Evolutionary conservation across 2,888 invertebrate genomes (phyloP), one percentile per base, ranked within the genome.

Genomic region (Ichneumoninae sp.): DNA sequence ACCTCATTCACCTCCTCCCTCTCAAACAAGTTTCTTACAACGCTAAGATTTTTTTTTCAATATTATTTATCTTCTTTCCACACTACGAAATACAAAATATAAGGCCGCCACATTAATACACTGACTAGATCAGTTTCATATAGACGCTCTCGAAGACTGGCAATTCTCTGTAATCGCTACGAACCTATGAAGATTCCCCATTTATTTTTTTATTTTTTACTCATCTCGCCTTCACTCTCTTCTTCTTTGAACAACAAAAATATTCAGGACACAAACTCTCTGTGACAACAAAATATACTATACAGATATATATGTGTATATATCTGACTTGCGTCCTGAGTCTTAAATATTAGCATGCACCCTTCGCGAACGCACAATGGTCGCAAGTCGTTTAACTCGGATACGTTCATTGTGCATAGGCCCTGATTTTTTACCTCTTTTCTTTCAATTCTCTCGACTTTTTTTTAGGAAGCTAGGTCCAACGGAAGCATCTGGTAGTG

Each of bases 71-170:
- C 40, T 68, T 66, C 44, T 68, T 77, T 80, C 60, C 79, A 80
- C 87, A 87, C 87, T 90, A 91, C 89, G 89, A 92, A 91, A 90
- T 93, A 93, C 88, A 93, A 93, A 93, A 93, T 92, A 93, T 93
- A 93, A 93, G 93, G 93, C 93, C 93, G 93, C 93, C 93, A 92
- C 92, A 91, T 92, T 92, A 91, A 92, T 93, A 93, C 93, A 93
- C 93, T 93, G 93, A 93, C 93, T 93, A 93, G 93, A 93, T 93
- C 93, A 93, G 91, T 90, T 91, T 90, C 89, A 90, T 89, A 88
- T 87, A 89, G 87, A 89, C 86, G 86, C 83, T 87, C 82, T 86
- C 82, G 85, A 81, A 85, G 76, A 88, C 78, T 84, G 84, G 84
- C 82, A 83, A 87, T 86, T 80, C 68, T 87, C 54, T 83, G 60